Conservation (phyloP, 2,888 invertebrate genomes). For the Adineta ricciae region DNA sequence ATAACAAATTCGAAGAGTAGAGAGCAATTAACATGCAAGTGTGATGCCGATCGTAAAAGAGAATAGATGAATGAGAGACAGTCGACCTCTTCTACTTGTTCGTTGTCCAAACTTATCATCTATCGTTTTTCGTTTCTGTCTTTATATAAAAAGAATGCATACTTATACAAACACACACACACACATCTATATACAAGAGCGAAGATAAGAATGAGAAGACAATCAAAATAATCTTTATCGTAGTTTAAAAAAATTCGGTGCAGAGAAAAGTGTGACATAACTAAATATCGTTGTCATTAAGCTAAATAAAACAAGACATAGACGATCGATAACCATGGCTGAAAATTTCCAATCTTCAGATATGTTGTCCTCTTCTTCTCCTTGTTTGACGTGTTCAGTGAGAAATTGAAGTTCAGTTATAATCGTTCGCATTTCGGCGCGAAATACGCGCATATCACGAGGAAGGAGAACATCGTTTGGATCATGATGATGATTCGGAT, state of each 20-base stretch:
- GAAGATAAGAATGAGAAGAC: background rate
- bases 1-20: background rate
- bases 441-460: constrained; percentile 27
- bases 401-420: constrained; percentile 24
- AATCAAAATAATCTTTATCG: background rate
- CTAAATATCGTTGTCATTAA: constrained; percentile 23
- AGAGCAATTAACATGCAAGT: constrained; percentile 5
- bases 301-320: constrained; percentile 24
- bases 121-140: background rate
- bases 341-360: constrained; percentile 33
- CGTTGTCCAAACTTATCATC: background rate
- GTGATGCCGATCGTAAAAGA: background rate
- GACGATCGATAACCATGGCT: constrained; percentile 34
- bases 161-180: background rate
- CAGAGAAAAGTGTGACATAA: constrained; percentile 26
- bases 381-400: constrained; percentile 28
- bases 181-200: background rate
- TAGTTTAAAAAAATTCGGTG: constrained; percentile 28
- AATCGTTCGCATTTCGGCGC: constrained; percentile 23
- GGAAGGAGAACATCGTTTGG: background rate
- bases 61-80: background rate
- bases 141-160: background rate
- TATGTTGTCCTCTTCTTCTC: constrained; percentile 30
- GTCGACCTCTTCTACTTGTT: background rate
- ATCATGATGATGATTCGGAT: background rate